Percentiles rank a stretch among this genome's conserved stretches.
These are phyloP conservation scores for Momotus momota DNA, from an alignment of 2,797 vertebrate species.

Conservation along the genomic window DNA sequence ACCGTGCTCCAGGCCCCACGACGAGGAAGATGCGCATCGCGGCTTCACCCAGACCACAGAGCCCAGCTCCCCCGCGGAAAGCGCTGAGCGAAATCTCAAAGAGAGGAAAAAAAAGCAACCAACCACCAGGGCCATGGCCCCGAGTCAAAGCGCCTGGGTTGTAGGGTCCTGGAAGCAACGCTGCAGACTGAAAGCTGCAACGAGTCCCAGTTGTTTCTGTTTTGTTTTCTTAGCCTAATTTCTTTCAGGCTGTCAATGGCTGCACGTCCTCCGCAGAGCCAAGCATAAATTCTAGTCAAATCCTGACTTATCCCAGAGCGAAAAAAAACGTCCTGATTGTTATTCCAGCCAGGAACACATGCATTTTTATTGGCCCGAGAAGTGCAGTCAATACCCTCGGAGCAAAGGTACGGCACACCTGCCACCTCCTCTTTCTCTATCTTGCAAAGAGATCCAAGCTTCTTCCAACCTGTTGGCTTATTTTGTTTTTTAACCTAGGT, in stretches of 20 bases:
- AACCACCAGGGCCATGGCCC: neutral
- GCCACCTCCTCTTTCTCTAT: neutral
- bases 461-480: neutral
- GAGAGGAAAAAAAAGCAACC: neutral
- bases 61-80: neutral
- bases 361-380: neutral
- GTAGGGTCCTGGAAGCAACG: neutral
- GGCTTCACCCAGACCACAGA: neutral
- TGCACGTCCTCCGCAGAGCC: neutral
- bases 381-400: accelerated
- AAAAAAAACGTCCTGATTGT: neutral
- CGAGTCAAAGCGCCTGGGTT: neutral
- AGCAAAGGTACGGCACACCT: neutral
- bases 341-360: neutral
- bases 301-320: neutral
- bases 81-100: neutral
- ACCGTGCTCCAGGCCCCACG: neutral
- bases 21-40: accelerated
- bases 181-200: neutral
- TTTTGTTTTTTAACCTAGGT: neutral
- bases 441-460: neutral
- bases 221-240: conserved; percentile 33
- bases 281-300: conserved; percentile 5
- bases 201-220: neutral
- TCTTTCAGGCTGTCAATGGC: conserved; percentile 27